A percentile compares a stretch with the other conserved stretches of the same genome.
phyloP scores from a whole-genome alignment of 2,113 vertebrate species.

The Percopsis transmontana region DNA sequence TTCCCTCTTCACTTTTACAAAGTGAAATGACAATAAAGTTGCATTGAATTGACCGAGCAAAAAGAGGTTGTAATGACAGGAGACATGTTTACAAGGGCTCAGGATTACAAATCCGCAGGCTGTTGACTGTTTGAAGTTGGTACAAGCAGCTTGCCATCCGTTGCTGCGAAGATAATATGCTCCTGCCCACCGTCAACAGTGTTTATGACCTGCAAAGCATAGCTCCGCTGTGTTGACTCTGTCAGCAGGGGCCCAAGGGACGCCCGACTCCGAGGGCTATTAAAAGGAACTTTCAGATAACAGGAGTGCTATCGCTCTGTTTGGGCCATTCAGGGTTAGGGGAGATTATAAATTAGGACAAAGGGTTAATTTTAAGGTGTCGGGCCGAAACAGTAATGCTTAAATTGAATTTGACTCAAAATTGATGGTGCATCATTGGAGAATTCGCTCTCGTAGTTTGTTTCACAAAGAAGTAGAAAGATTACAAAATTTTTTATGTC shows the following conservation, averaged over 20 bases:
- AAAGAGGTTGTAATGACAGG: slow-evolving; percentile 3
- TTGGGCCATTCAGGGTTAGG: slow-evolving; percentile 22
- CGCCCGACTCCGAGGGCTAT: slow-evolving; percentile 44
- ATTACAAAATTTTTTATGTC: too few species aligned
- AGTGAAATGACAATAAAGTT: too few species aligned
- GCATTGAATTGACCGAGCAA: background rate
- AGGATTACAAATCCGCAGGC: slow-evolving; percentile 23
- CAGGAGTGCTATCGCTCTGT: slow-evolving; percentile 40
- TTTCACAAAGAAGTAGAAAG: too few species aligned
- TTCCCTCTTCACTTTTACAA: too few species aligned
- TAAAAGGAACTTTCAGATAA: slow-evolving; percentile 72
- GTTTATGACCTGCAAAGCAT: slow-evolving; percentile 75
- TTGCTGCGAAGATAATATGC: slow-evolving; percentile 60
- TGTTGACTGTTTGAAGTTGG: slow-evolving; percentile 56
- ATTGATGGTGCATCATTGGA: too few species aligned
- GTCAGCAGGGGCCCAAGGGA: slow-evolving; percentile 60
- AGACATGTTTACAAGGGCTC: slow-evolving; percentile 39
- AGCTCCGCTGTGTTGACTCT: slow-evolving; percentile 62
- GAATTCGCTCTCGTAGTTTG: too few species aligned
- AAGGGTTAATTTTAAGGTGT: background rate
- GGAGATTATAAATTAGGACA: slow-evolving; percentile 34
- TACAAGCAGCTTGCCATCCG: slow-evolving; percentile 43
- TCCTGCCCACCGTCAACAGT: slow-evolving; percentile 62
- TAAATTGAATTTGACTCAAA: too few species aligned
- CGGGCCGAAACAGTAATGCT: background rate